Percentiles rank a stretch among this genome's conserved stretches.
Evolutionary conservation across 2,888 invertebrate genomes (phyloP).

Genomic region (Plagiodera versicolora): DNA sequence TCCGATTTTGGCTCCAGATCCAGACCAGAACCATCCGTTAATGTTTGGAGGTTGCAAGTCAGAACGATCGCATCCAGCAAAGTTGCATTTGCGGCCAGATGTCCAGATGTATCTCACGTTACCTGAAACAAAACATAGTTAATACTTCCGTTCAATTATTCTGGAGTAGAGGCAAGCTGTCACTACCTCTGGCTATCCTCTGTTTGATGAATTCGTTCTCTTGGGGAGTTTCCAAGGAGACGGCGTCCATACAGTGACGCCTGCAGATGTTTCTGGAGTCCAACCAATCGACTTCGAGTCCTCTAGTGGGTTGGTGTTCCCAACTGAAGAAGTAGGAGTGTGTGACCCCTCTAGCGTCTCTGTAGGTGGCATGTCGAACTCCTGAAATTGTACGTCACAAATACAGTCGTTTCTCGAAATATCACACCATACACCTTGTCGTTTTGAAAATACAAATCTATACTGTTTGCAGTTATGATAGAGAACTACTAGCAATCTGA

Average conservation of each 20-base stretch:
- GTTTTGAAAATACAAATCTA: too few relatives aligned
- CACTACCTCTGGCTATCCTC: conserved; percentile 68
- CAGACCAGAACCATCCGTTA: conserved; percentile 94
- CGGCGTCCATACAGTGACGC: conserved; percentile 92
- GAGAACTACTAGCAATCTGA: neutral
- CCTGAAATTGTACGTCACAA: conserved; percentile 64
- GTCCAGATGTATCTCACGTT: conserved; percentile 80
- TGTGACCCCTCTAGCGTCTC: conserved; percentile 83
- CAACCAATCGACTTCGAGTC: conserved; percentile 85
- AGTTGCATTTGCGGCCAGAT: conserved; percentile 89
- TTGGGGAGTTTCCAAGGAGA: conserved; percentile 86
- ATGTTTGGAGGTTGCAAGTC: conserved; percentile 84
- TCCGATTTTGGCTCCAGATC: conserved; percentile 88
- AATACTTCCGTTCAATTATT: neutral
- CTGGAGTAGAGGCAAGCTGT: neutral
- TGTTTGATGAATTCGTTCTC: conserved; percentile 91
- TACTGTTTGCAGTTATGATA: too few relatives aligned
- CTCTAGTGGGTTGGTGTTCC: conserved; percentile 79
- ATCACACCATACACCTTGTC: neutral
- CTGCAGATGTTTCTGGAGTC: conserved; percentile 90
- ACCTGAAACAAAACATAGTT: conserved; percentile 12
- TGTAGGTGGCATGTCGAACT: conserved; percentile 84
- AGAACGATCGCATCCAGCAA: conserved; percentile 82
- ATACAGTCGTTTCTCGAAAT: too few relatives aligned
- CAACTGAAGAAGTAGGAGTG: conserved; percentile 95